These are phyloP conservation scores for Lepidostoma basale DNA, from an alignment of 1,140 invertebrate genomes.

Conservation along the genomic window DNA sequence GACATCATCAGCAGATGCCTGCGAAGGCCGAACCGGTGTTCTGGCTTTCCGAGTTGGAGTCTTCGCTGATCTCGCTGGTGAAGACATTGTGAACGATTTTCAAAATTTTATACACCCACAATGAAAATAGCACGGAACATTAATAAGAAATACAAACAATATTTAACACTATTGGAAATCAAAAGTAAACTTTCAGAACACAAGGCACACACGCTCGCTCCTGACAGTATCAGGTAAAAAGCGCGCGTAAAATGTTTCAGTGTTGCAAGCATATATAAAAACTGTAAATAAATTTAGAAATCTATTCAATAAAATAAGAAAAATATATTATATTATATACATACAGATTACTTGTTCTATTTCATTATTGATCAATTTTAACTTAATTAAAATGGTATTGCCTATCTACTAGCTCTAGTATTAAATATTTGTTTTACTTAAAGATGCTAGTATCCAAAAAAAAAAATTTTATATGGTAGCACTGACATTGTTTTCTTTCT, in stretches of 20 bases:
- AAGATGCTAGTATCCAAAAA: no score
- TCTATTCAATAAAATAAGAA: no score
- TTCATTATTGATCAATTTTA: no score
- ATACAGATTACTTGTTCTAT: no score
- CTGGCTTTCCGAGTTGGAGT: conserved; percentile 15
- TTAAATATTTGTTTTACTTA: no score
- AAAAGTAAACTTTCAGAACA: not conserved
- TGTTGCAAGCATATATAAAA: not conserved
- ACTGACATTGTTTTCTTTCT: no score
- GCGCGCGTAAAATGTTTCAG: not conserved
- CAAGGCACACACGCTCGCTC: not conserved
- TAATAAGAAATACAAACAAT: not conserved
- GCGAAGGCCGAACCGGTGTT: not conserved
- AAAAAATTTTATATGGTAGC: no score
- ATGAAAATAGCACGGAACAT: not conserved
- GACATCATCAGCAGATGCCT: conserved; percentile 18
- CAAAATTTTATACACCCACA: not conserved
- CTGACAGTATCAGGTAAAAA: conserved; percentile 19
- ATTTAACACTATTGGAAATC: not conserved
- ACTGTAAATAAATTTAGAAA: no score
- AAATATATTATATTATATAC: no score
- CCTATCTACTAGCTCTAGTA: no score
- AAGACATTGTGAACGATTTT: conserved; percentile 17
- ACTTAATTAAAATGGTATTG: no score
- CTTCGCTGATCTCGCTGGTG: conserved; percentile 25